A percentile compares a stretch with the other conserved stretches of the same genome.
phyloP scores from a whole-genome alignment of 92 coral and sea anemone species.

The Siderastrea siderea region DNA sequence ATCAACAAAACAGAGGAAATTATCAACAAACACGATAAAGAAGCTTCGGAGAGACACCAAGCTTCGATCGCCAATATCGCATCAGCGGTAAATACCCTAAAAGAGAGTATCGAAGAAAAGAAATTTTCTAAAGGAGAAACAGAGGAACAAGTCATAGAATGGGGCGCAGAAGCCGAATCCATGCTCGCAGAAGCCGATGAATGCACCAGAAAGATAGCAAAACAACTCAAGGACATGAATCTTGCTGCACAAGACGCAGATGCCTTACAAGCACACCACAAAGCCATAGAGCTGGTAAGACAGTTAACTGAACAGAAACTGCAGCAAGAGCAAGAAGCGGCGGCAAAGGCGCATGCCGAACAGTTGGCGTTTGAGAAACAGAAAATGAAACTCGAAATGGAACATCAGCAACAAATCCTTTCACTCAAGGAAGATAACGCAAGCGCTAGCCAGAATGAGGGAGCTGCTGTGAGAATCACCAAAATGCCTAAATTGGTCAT shows the following conservation, averaged over 20 bases:
- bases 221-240: too few species aligned
- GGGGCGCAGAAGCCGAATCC: too few species aligned
- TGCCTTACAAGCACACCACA: too few species aligned
- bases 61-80: constrained; percentile 9
- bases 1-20: too few species aligned
- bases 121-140: constrained; percentile 31
- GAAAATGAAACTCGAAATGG: too few species aligned
- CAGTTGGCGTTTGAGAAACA: neutral
- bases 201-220: too few species aligned
- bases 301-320: neutral
- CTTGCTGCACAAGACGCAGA: too few species aligned
- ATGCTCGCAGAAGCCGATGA: too few species aligned
- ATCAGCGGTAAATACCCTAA: constrained; percentile 8
- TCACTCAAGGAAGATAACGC: neutral
- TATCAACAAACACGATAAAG: too few species aligned
- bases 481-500: constrained; percentile 17
- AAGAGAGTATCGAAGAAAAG: constrained; percentile 44
- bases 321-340: neutral
- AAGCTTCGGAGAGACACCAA: too few species aligned
- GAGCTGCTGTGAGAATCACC: too few species aligned
- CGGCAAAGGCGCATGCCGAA: neutral
- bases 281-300: too few species aligned
- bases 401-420: neutral
- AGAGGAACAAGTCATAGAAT: neutral
- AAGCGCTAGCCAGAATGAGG: neutral